phyloP scores from a whole-genome alignment of 2,113 vertebrate genomes.

The Ammodytes marinus region DNA sequence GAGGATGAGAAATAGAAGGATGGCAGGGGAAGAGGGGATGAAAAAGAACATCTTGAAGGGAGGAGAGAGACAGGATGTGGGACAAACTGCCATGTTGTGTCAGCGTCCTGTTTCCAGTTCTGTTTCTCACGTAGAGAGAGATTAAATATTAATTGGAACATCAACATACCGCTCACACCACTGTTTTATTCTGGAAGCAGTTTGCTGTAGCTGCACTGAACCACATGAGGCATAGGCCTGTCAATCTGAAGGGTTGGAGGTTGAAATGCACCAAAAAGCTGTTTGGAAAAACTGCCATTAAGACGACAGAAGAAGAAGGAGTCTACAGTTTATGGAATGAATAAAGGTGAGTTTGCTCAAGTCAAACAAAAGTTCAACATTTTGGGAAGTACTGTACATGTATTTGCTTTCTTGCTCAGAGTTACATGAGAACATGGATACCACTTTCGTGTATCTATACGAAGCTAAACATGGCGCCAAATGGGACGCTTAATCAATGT shows the following conservation, averaged over 20 bases:
- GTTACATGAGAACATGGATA: not conserved
- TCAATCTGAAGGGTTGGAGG: no score
- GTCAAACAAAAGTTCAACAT: not conserved
- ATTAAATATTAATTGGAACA: slow-evolving; percentile 59
- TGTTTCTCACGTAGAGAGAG: slow-evolving; percentile 21
- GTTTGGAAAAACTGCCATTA: no score
- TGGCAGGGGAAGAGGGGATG: slow-evolving; percentile 1
- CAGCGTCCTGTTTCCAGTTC: slow-evolving; percentile 26
- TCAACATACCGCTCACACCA: slow-evolving; percentile 11
- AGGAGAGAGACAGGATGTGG: slow-evolving; percentile 5
- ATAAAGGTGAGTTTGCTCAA: not conserved
- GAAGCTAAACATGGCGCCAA: not conserved
- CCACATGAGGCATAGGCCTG: no score
- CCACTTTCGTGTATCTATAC: not conserved
- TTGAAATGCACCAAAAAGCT: no score
- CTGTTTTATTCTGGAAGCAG: not conserved
- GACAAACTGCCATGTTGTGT: slow-evolving; percentile 34
- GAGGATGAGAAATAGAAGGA: slow-evolving; percentile 48
- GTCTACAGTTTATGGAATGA: not conserved
- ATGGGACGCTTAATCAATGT: no score
- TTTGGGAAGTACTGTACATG: not conserved
- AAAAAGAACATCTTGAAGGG: slow-evolving; percentile 24
- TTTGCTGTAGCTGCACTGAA: not conserved
- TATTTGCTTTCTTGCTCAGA: not conserved
- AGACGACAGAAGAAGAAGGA: no score